Evolutionary conservation across 2,113 vertebrate genomes (phyloP), one percentile per base, ranked within the genome.

Genomic region (Pseudorasbora parva): DNA sequence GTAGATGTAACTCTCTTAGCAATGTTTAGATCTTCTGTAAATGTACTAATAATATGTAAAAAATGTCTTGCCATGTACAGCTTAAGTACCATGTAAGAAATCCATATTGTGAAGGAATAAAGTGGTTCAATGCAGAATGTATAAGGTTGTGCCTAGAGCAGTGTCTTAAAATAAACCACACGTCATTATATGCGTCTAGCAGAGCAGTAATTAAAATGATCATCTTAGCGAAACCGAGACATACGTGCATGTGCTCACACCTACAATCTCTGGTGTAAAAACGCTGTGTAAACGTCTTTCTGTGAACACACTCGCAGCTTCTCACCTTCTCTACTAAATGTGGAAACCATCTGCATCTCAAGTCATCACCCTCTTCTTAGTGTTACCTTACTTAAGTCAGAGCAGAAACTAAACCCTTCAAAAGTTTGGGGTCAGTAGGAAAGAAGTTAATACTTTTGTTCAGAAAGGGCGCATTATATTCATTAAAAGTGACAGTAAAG

Each of bases 251-350:
- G 62, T 1, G 11, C 81, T 27, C 51, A 75, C 81, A 75, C 56
- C 17, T 64, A n/a, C 57, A 23, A 25, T 49, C 72, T 23, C 57
- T 49, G 25, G 73, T 37, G 45, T 49, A 76, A 41, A 83, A 74
- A 83, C 69, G 62, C 15, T 41, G 64, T 41, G 30, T 41, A 62
- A 45, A 17, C 33, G 45, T 37, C 41, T 64, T 68, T 33, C 41
- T 62, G 59, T 33, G 72, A 60, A 73, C 21, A 17, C 45, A n/a
- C 33, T 71, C n/a, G 2, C 81, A 1, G 25, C 69, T 76, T 62
- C 82, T 25, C 82, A 51, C 82, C 25, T 76, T 25, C 12, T 10
- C 21, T 81, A 15, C 79, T 81, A 81, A 81, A 81, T 81, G 79
- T 41, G 49, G 79, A 81, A 68, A 56, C 78, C 79, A 81, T 81